Base-by-base conservation (phyloP, 2,113 vertebrate species). In the Oceanites oceanicus region DNA sequence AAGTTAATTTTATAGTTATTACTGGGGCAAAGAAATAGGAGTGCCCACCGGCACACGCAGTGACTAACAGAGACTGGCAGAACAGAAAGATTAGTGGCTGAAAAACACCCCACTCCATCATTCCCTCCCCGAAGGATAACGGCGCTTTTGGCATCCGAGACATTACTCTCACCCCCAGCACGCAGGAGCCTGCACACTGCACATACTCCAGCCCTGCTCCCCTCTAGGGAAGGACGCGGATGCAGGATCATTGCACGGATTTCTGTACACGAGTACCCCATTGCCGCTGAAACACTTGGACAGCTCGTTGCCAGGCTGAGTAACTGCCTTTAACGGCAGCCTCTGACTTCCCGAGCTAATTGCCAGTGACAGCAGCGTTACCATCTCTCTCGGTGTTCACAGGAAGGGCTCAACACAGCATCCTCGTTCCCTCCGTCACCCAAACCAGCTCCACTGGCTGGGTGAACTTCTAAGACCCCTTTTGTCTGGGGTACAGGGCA, bases 371-470 rank as follows among this genome's bases (percentile, higher is more conserved):
- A 83, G 75, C 9, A 63, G 34, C 21, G 7, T 44, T 21, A 16
- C 11, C 2, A 1, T 2, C 1, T 2, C 53, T 45, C 56, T 47
- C 0, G 1, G 30, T 4, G 29, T 27, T 40, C 70, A 2, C 53
- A 12, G 42, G 10, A 25, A n/a, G 19, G 34, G 15, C 47, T 68
- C 42, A 13, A 1, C 12, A 13, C 55, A 49, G 45, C 55, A 21
- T 2, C 67, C n/a, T 23, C 16, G 0, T 1, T 32, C 47, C 36
- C 30, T 63, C 45, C 40, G n/a, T 44, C 38, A 42, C 4, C 21
- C n/a, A 7, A 11, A 40, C 20, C 0, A 27, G 9, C 36, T 75
- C 45, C 38, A 3, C 5, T 16, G 23, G 3, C 53, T 38, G 29
- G 4, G 10, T 4, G 8, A 10, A 8, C 44, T 47, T 8, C 34